phyloP scores from a whole-genome alignment of 2,888 invertebrate genomes.

The Conomelus anceps region DNA sequence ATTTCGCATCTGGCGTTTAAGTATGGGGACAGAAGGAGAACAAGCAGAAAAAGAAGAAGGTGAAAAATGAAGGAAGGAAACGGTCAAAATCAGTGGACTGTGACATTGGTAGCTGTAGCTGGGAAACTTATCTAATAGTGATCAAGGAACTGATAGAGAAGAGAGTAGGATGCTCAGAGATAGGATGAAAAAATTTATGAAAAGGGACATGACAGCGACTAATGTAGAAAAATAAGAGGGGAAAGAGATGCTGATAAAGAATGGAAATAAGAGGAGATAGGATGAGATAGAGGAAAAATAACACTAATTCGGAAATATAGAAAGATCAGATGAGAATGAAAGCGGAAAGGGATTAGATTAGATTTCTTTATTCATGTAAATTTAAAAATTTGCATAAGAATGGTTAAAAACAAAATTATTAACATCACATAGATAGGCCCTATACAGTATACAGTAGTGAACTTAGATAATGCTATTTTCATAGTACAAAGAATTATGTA shows the following conservation, averaged over 20 bases:
- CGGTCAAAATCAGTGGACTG: not conserved
- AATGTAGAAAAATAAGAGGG: not conserved
- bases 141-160: not conserved
- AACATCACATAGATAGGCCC: too few relatives aligned
- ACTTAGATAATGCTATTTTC: too few relatives aligned
- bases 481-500: too few relatives aligned
- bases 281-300: not conserved
- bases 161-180: not conserved
- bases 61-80: not conserved
- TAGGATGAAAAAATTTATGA: too few relatives aligned
- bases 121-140: not conserved
- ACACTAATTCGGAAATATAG: too few relatives aligned
- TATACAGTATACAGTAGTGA: too few relatives aligned
- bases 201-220: too few relatives aligned
- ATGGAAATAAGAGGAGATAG: not conserved
- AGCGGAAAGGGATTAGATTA: too few relatives aligned
- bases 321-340: too few relatives aligned
- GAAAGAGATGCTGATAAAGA: not conserved
- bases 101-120: not conserved
- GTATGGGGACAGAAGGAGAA: not conserved
- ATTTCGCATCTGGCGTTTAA: not conserved
- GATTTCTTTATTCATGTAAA: too few relatives aligned
- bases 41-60: not conserved
- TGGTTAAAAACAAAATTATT: too few relatives aligned
- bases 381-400: too few relatives aligned